Conservation (phyloP, 2,888 invertebrate species). For the Syritta pipiens region DNA sequence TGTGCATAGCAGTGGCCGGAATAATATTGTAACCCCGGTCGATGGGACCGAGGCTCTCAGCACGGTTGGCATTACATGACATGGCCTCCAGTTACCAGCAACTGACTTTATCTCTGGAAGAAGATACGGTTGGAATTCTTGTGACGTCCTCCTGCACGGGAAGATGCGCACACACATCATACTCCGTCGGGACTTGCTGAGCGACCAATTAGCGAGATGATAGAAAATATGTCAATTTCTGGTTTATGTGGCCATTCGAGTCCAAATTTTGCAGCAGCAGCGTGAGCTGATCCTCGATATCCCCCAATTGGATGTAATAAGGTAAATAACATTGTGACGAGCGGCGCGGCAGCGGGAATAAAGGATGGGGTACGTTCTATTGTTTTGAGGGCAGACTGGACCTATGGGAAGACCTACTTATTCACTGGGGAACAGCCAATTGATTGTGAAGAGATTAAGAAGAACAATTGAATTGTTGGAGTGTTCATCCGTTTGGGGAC, state of each 20-base stretch:
- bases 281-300: conserved; percentile 55
- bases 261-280: conserved; percentile 29
- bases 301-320: conserved; percentile 46
- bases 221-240: conserved; percentile 72
- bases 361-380: conserved; percentile 50
- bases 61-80: conserved; percentile 40
- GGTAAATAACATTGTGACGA: conserved; percentile 61
- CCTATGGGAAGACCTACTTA: conserved; percentile 35
- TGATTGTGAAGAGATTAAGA: conserved; percentile 38
- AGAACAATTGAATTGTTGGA: conserved; percentile 57
- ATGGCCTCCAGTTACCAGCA: conserved; percentile 25
- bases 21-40: conserved; percentile 23
- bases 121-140: conserved; percentile 23
- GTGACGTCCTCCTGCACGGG: conserved; percentile 14
- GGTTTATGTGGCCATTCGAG: conserved; percentile 66
- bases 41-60: conserved; percentile 35
- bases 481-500: not conserved
- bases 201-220: conserved; percentile 72
- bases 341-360: conserved; percentile 20
- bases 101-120: conserved; percentile 24
- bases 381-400: conserved; percentile 36
- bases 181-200: conserved; percentile 55
- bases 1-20: conserved; percentile 54
- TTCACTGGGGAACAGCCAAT: conserved; percentile 40
- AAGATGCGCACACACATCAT: conserved; percentile 51